A percentile compares a stretch with the other conserved stretches of the same genome.
Evolutionary conservation across 2,113 vertebrate species (phyloP).

Genomic region (Oxygymnocypris stewartii): DNA sequence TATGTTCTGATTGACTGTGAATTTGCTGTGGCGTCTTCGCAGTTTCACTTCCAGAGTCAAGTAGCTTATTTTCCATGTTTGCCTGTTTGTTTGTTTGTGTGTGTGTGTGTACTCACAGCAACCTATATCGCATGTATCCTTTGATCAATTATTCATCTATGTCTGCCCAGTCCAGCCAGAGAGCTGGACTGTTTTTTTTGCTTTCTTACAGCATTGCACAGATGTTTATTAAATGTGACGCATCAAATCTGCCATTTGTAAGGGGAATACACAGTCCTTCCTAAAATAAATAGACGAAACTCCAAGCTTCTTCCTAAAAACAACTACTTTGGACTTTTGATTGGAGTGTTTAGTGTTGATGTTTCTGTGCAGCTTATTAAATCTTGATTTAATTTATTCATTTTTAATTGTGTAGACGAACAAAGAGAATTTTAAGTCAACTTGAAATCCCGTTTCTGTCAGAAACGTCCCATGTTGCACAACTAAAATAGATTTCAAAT

Average conservation of each 20-base stretch:
- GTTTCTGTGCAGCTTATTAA: not conserved
- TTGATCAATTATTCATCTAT: conserved; percentile 20
- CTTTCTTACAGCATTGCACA: not conserved
- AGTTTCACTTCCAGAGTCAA: not conserved
- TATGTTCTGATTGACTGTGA: not conserved
- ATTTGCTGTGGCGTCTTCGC: not conserved
- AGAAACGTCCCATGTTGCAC: not conserved
- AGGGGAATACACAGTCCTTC: not conserved
- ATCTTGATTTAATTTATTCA: not conserved
- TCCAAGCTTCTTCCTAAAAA: not conserved
- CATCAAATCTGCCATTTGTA: not conserved
- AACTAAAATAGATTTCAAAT: not conserved
- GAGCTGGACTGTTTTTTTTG: not conserved
- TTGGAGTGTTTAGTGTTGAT: not conserved
- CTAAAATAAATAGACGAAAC: not conserved
- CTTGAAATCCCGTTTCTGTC: not conserved
- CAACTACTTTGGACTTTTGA: not conserved
- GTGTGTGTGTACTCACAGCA: not conserved
- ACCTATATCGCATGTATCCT: conserved; percentile 8
- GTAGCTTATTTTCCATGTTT: not conserved
- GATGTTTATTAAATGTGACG: not conserved
- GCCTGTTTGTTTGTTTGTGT: not conserved
- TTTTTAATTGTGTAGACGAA: conserved; percentile 11
- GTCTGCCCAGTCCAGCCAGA: not conserved
- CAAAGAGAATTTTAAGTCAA: conserved; percentile 7